Evolutionary conservation across 2,888 invertebrate species (phyloP).

Genomic region (Dynastes hyllus): DNA sequence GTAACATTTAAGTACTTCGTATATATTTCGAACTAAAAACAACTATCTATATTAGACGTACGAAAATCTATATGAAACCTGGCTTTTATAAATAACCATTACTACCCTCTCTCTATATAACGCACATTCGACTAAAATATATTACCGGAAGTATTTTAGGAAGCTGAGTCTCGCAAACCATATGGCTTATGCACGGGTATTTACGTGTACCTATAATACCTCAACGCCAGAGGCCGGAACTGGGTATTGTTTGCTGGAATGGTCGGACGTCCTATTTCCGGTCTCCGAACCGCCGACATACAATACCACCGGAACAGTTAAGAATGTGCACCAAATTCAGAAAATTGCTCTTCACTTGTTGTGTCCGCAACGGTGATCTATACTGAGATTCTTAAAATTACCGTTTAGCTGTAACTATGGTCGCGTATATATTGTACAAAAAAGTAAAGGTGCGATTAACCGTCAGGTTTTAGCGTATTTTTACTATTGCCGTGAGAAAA

Average conservation of each 20-base stretch:
- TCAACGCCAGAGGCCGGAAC: conserved; percentile 53
- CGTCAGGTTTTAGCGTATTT: neutral
- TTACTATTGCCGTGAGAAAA: neutral
- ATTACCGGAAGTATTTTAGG: conserved; percentile 37
- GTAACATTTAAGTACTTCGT: no score
- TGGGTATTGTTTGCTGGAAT: conserved; percentile 60
- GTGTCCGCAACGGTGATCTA: neutral
- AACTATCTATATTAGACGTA: no score
- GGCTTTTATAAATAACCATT: conserved; percentile 40
- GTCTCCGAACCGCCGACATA: conserved; percentile 56
- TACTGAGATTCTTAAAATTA: neutral
- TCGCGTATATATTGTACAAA: neutral
- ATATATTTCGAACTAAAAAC: no score
- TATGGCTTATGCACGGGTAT: conserved; percentile 40
- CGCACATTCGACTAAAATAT: conserved; percentile 26
- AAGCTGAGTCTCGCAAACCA: conserved; percentile 49
- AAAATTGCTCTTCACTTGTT: conserved; percentile 36
- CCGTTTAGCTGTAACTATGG: neutral
- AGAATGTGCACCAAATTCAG: conserved; percentile 50
- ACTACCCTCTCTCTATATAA: conserved; percentile 26
- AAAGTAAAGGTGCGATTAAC: neutral
- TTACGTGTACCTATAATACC: conserved; percentile 31
- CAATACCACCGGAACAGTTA: conserved; percentile 62
- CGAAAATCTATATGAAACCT: neutral
- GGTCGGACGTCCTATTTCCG: conserved; percentile 71